Evolutionary conservation across 2,113 vertebrate genomes (phyloP), one percentile per base, ranked within the genome.

Genomic region (Silurus meridionalis): DNA sequence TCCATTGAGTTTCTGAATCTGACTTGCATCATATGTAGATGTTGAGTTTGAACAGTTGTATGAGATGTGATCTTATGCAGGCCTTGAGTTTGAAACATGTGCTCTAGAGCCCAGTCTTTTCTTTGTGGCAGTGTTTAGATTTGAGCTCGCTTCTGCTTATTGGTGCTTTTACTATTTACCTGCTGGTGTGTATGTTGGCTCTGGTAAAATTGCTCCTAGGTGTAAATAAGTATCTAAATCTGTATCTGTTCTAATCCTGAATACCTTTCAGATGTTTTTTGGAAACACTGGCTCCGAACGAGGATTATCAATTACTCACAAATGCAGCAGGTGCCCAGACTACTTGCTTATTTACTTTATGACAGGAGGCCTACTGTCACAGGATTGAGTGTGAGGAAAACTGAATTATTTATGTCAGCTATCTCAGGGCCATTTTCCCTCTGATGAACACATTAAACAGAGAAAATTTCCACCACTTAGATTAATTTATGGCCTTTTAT

Each of bases 401-500:
- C 7, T 17, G 69, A 72, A 19, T 72, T 48, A 21, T 10, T 72
- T 8, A 72, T 48, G 37, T 72, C 69, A 19, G 69, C 15, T 15
- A 19, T 71, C 46, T 21, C 37, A 48, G 15, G 19, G 15, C 8
- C 69, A 15, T 37, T 72, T 6, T 52, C 4, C 72, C 48, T 52
- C 72, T 75, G 48, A n/a, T 52, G 5, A 75, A 52, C 48, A 23
- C 72, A 75, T 6, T 74, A 9, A 74, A 50, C 71, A 50, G 17
- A 79, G 66, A n/a, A 37, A 50, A n/a, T 14, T 67, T 21, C 19
- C 14, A 19, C 28, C 80, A 63, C 63, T 83, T 71, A 8, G 74
- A 2, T 0, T 63, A 48, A 75, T 84, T 85, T 52, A 50, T 64
- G 60, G 80, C n/a, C 83, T 48, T 11, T 46, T 75, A 60, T 81